A percentile compares a stretch with the other conserved stretches of the same genome.
phyloP scores from a whole-genome alignment of 2,888 invertebrate genomes.

The Drosophila lutescens region DNA sequence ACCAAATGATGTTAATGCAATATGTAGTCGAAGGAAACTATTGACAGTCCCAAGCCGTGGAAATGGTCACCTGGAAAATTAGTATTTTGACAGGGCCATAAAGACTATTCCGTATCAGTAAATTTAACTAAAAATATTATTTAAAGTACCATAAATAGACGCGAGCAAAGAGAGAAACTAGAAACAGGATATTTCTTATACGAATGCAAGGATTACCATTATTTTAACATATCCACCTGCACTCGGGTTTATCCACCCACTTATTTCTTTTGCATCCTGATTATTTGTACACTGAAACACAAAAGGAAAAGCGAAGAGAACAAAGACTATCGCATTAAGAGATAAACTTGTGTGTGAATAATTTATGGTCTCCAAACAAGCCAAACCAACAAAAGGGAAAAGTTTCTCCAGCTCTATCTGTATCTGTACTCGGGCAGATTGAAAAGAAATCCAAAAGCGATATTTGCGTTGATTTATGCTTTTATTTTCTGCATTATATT shows the following conservation, averaged over 20 bases:
- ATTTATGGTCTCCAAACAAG: conserved; percentile 42
- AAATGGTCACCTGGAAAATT: neutral
- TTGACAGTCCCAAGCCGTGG: neutral
- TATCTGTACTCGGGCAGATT: conserved; percentile 49
- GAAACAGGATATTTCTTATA: too few relatives aligned
- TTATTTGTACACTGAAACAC: neutral
- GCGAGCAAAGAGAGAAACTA: too few relatives aligned
- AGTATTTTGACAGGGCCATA: neutral
- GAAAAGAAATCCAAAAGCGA: conserved; percentile 73
- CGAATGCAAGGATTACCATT: neutral
- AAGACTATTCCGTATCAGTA: too few relatives aligned
- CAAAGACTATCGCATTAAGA: conserved; percentile 67
- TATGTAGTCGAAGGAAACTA: conserved; percentile 1
- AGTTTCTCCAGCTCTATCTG: conserved; percentile 14
- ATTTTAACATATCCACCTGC: neutral
- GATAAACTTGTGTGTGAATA: conserved; percentile 59
- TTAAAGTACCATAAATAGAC: too few relatives aligned
- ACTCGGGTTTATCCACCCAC: neutral
- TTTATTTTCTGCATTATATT: conserved; percentile 72
- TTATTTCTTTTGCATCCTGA: neutral
- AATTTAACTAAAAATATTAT: too few relatives aligned
- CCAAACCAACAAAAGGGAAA: conserved; percentile 21
- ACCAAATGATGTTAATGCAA: conserved; percentile 11
- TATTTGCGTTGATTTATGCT: conserved; percentile 73
- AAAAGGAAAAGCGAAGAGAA: conserved; percentile 1